Percentiles rank a stretch among this genome's conserved stretches.
phyloP scores from a whole-genome alignment of 2,888 invertebrate genomes.

The Himalopsyche kuldschensis region DNA sequence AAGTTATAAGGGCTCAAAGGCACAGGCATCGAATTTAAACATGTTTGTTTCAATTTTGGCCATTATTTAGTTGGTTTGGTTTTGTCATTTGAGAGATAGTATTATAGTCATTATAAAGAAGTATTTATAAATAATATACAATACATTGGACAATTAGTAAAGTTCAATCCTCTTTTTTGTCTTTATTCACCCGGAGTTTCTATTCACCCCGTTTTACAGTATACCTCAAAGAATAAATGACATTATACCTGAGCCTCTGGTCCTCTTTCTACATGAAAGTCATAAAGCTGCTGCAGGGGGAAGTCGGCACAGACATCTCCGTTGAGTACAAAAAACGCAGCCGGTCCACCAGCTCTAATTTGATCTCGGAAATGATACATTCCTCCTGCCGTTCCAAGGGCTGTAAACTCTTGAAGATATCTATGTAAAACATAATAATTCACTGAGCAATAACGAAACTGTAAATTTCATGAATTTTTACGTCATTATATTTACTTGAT shows the following conservation, averaged over 20 bases:
- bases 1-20: no score
- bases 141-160: no score
- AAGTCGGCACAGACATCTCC: slow-evolving; percentile 98
- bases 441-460: no score
- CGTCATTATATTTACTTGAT: slow-evolving; percentile 62
- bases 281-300: slow-evolving; percentile 79
- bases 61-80: no score
- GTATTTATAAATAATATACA: no score
- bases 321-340: slow-evolving; percentile 92
- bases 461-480: neutral
- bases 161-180: no score
- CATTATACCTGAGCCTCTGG: slow-evolving; percentile 57
- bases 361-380: slow-evolving; percentile 97
- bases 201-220: no score
- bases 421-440: slow-evolving; percentile 50
- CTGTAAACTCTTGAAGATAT: slow-evolving; percentile 93
- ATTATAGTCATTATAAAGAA: no score
- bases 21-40: no score
- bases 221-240: neutral
- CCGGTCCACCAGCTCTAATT: slow-evolving; percentile 83
- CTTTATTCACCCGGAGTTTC: no score
- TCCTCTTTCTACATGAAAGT: slow-evolving; percentile 67
- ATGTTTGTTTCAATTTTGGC: no score
- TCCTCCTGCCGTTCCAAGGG: slow-evolving; percentile 95
- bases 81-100: no score